These are phyloP conservation scores for Erethizon dorsatum DNA, from an alignment of 2,797 vertebrate species.

Conservation along the genomic window DNA sequence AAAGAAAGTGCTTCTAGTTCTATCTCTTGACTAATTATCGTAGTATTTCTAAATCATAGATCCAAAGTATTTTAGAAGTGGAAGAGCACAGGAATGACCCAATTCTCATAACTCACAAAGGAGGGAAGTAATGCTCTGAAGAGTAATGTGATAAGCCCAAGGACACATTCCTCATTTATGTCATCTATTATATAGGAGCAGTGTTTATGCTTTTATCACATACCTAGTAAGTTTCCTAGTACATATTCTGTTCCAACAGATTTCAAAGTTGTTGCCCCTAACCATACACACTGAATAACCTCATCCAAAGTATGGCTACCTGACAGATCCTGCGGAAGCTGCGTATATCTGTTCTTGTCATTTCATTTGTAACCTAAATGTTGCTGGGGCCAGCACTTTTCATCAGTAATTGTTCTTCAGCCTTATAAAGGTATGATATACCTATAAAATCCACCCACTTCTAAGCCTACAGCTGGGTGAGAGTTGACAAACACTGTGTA, in stretches of 20 bases:
- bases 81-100: slow-evolving; percentile 20
- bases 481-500: neutral
- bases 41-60: slow-evolving; percentile 60
- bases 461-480: neutral
- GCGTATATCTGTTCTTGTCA: neutral
- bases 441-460: neutral
- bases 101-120: slow-evolving; percentile 40
- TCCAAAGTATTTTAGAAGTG: slow-evolving; percentile 32
- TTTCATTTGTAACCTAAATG: neutral
- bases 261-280: neutral
- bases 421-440: neutral
- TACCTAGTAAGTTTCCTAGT: neutral
- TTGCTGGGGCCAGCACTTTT: neutral
- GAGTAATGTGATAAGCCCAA: slow-evolving; percentile 4
- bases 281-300: neutral
- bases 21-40: slow-evolving; percentile 43
- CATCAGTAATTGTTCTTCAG: neutral
- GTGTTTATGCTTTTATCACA: slow-evolving; percentile 56
- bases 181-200: slow-evolving; percentile 49
- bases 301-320: neutral
- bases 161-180: slow-evolving; percentile 44
- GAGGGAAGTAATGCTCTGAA: neutral
- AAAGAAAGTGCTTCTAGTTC: slow-evolving; percentile 26
- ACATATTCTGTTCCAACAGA: neutral
- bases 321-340: neutral